phyloP scores from a whole-genome alignment of 2,888 invertebrate genomes.

The Cosmorhoe ocellata region DNA sequence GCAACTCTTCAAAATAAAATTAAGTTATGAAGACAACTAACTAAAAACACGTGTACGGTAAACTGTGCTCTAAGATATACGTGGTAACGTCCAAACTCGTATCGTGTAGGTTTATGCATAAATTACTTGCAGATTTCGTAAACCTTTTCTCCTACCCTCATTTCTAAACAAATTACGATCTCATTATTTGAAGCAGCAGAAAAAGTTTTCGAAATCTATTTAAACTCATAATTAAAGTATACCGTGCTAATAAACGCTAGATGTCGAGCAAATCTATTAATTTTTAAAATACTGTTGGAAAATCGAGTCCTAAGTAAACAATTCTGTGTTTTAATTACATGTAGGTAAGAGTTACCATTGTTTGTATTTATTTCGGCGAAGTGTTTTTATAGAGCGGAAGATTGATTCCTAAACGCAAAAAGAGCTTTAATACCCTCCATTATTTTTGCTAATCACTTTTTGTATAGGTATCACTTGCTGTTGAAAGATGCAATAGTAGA shows the following conservation, averaged over 20 bases:
- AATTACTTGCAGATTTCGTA: constrained; percentile 11
- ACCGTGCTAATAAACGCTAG: constrained; percentile 20
- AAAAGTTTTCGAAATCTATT: constrained; percentile 40
- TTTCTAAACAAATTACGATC: constrained; percentile 51
- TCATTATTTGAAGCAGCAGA: constrained; percentile 48
- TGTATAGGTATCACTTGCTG: too few species aligned
- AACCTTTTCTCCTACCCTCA: constrained; percentile 21
- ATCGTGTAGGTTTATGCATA: constrained; percentile 17
- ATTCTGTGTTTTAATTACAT: constrained; percentile 1
- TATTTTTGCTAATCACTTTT: constrained; percentile 13
- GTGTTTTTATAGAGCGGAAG: constrained; percentile 2
- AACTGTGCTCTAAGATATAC: not conserved
- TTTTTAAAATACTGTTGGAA: constrained; percentile 22
- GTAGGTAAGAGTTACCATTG: constrained; percentile 17
- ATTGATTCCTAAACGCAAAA: constrained; percentile 12
- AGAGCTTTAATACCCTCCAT: constrained; percentile 23
- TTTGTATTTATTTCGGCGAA: constrained; percentile 12
- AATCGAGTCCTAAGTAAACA: constrained; percentile 32
- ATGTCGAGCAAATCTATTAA: constrained; percentile 35
- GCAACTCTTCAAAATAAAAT: not conserved
- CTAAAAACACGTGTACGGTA: too few species aligned
- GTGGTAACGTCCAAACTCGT: constrained; percentile 1
- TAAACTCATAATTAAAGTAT: constrained; percentile 30
- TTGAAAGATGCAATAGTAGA: not conserved
- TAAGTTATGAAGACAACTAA: not conserved